Evolutionary conservation across 2,113 vertebrate genomes (phyloP).

Genomic region (Thermophis baileyi): DNA sequence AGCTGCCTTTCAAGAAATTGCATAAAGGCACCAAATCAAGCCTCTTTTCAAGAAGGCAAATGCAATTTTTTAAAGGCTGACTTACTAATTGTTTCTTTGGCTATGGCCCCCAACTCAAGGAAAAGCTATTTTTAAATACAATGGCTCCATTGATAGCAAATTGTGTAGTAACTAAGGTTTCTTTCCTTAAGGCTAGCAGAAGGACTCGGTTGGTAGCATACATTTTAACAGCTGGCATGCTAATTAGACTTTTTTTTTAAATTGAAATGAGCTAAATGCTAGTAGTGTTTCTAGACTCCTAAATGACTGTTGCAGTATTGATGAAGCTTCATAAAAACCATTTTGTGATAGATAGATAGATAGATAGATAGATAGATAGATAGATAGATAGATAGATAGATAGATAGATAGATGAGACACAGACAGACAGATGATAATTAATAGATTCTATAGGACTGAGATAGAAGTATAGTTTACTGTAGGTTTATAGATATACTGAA

Average conservation of each 20-base stretch:
- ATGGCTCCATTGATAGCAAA: slow-evolving; percentile 54
- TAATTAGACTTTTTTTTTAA: slow-evolving; percentile 66
- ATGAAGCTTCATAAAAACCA: slow-evolving; percentile 64
- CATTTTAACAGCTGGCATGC: slow-evolving; percentile 66
- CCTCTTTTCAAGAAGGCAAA: slow-evolving; percentile 5
- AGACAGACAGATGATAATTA: background rate
- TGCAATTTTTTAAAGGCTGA: slow-evolving; percentile 22
- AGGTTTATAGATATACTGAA: slow-evolving; percentile 36
- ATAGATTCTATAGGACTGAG: slow-evolving; percentile 42
- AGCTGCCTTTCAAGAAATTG: slow-evolving; percentile 8
- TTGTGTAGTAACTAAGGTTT: slow-evolving; percentile 46
- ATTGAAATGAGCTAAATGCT: slow-evolving; percentile 67
- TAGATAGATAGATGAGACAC: background rate
- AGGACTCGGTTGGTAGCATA: slow-evolving; percentile 59
- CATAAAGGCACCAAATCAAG: slow-evolving; percentile 13
- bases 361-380: background rate
- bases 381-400: background rate
- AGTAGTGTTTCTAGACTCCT: slow-evolving; percentile 63
- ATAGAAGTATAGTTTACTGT: background rate
- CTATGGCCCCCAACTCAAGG: slow-evolving; percentile 25
- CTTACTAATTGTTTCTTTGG: slow-evolving; percentile 28
- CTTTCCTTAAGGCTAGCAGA: slow-evolving; percentile 61
- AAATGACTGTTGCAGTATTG: slow-evolving; percentile 66
- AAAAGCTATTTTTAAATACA: slow-evolving; percentile 52
- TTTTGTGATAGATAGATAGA: slow-evolving; percentile 33